Percentiles rank a stretch among this genome's conserved stretches.
phyloP scores from a whole-genome alignment of 2,888 invertebrate species.

The Spodoptera littoralis region DNA sequence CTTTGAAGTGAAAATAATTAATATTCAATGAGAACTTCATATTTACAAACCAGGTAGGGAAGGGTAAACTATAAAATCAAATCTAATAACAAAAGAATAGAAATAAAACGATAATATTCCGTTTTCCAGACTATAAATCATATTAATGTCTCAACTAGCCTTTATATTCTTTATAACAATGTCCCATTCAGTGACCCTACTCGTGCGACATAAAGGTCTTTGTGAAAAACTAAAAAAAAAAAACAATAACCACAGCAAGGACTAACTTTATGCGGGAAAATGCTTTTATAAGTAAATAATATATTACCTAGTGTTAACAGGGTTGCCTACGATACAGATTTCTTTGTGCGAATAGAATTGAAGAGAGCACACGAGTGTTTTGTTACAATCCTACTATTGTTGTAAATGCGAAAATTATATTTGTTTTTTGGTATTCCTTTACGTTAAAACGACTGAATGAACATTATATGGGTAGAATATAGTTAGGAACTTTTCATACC shows the following conservation, averaged over 20 bases:
- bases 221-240: slow-evolving; percentile 49
- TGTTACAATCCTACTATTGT: neutral
- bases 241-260: slow-evolving; percentile 42
- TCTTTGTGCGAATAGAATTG: slow-evolving; percentile 8
- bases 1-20: no score
- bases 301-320: slow-evolving; percentile 28
- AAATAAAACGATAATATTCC: slow-evolving; percentile 3
- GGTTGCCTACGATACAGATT: slow-evolving; percentile 11
- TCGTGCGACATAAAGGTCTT: slow-evolving; percentile 45
- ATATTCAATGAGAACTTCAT: no score
- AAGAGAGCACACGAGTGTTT: neutral
- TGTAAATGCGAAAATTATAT: no score
- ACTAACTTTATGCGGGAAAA: slow-evolving; percentile 51
- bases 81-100: no score
- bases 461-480: no score
- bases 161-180: slow-evolving; percentile 39
- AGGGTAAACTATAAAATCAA: no score
- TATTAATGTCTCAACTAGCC: slow-evolving; percentile 34
- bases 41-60: no score
- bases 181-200: slow-evolving; percentile 35
- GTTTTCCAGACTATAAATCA: slow-evolving; percentile 25
- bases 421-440: no score
- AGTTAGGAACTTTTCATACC: no score
- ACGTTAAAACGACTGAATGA: no score
- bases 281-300: slow-evolving; percentile 46